These are phyloP conservation scores for Columba guinea DNA, from an alignment of 2,797 vertebrate genomes.

Conservation along the genomic window DNA sequence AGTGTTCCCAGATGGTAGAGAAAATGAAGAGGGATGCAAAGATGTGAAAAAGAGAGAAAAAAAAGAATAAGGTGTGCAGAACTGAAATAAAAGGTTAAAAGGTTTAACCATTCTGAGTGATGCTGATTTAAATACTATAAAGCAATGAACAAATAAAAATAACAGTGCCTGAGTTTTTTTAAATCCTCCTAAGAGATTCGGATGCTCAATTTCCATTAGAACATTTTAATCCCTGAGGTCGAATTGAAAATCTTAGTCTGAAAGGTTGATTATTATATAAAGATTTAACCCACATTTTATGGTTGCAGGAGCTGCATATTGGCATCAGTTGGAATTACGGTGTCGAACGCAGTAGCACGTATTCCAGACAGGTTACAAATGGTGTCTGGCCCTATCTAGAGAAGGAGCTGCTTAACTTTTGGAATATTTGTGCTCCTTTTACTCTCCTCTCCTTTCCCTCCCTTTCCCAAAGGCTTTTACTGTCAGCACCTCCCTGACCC, in stretches of 20 bases:
- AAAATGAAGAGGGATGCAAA: slow-evolving; percentile 1
- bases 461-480: slow-evolving; percentile 7
- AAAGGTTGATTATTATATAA: slow-evolving; percentile 19
- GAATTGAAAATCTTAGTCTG: slow-evolving; percentile 16
- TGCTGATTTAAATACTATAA: background rate
- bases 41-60: background rate
- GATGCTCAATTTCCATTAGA: slow-evolving; percentile 13
- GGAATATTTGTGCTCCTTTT: background rate
- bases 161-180: background rate
- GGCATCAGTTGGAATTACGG: background rate
- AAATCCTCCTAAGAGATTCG: slow-evolving; percentile 40
- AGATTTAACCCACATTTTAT: slow-evolving; percentile 7
- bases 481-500: background rate
- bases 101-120: background rate
- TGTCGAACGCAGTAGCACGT: background rate
- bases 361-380: background rate
- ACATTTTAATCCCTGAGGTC: slow-evolving; percentile 19
- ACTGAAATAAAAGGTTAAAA: slow-evolving; percentile 8
- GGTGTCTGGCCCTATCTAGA: background rate
- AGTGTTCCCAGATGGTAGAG: slow-evolving; percentile 11
- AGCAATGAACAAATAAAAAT: slow-evolving; percentile 38
- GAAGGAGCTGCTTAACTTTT: background rate
- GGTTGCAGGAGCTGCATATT: background rate
- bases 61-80: background rate
- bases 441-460: background rate